These are phyloP conservation scores for Alosa sapidissima DNA, from an alignment of 2,797 vertebrate species.

Conservation along the genomic window DNA sequence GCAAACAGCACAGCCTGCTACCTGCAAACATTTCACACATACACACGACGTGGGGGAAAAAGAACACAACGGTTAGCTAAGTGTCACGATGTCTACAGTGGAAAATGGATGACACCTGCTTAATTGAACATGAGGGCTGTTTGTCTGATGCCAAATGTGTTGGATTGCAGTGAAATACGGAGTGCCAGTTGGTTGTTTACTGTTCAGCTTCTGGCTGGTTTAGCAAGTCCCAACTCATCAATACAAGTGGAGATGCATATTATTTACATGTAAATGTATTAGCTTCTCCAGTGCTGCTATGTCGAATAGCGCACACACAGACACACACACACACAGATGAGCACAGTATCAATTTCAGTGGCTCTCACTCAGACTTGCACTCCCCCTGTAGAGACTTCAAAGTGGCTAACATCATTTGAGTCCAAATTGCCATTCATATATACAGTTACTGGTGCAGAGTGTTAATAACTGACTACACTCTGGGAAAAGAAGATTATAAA, in stretches of 20 bases:
- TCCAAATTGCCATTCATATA: conserved; percentile 8
- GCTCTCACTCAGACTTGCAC: background rate
- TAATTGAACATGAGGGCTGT: background rate
- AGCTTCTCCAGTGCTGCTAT: background rate
- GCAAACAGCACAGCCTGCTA: conserved; percentile 10
- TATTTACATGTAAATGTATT: background rate
- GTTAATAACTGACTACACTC: background rate
- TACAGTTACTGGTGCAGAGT: background rate
- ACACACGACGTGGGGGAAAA: background rate
- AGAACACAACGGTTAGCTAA: background rate
- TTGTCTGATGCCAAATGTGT: conserved; percentile 3
- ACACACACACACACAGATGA: too few species aligned
- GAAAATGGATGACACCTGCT: background rate
- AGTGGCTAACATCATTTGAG: background rate
- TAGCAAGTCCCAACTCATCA: background rate
- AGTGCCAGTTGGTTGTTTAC: background rate
- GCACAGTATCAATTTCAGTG: background rate
- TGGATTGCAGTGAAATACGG: background rate
- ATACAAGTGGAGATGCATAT: background rate
- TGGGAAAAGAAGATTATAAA: background rate
- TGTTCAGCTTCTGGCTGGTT: too few species aligned
- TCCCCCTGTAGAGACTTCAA: background rate
- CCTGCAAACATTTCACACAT: conserved; percentile 4
- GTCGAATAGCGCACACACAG: background rate
- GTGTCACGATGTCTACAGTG: background rate